Conservation (phyloP, 2,113 vertebrate genomes). For the Morone saxatilis region DNA sequence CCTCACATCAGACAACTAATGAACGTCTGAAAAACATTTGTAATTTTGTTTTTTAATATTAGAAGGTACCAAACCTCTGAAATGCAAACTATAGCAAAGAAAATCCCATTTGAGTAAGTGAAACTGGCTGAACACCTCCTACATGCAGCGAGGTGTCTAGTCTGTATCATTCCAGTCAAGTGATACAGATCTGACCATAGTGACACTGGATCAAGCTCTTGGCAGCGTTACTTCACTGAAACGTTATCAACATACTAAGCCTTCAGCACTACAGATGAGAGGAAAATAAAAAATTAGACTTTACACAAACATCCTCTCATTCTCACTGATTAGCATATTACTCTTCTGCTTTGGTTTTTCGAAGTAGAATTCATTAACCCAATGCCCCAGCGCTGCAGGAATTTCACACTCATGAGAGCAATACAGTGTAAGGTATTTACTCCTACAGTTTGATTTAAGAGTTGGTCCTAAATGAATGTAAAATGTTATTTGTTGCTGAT, state of each 20-base stretch:
- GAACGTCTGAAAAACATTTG: constrained; percentile 14
- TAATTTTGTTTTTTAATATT: constrained; percentile 23
- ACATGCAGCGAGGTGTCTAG: neutral
- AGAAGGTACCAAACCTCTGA: neutral
- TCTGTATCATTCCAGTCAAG: neutral
- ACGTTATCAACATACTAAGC: no score
- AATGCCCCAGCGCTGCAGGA: neutral
- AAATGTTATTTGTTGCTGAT: constrained; percentile 48
- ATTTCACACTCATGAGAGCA: constrained; percentile 6
- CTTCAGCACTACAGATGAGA: neutral
- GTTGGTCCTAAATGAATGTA: constrained; percentile 18
- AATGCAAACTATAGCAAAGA: neutral
- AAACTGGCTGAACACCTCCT: neutral
- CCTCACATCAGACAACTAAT: constrained; percentile 5
- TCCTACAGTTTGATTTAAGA: constrained; percentile 9
- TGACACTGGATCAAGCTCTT: neutral
- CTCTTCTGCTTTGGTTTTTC: neutral
- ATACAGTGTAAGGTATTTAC: neutral
- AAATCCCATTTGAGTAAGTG: neutral
- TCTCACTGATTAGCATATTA: constrained; percentile 3
- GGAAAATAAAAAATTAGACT: neutral
- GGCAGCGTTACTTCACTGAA: neutral
- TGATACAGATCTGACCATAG: constrained; percentile 26
- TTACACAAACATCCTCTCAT: neutral
- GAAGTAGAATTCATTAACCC: constrained; percentile 21